phyloP scores from a whole-genome alignment of 2,888 invertebrate species.

The Troides helena region DNA sequence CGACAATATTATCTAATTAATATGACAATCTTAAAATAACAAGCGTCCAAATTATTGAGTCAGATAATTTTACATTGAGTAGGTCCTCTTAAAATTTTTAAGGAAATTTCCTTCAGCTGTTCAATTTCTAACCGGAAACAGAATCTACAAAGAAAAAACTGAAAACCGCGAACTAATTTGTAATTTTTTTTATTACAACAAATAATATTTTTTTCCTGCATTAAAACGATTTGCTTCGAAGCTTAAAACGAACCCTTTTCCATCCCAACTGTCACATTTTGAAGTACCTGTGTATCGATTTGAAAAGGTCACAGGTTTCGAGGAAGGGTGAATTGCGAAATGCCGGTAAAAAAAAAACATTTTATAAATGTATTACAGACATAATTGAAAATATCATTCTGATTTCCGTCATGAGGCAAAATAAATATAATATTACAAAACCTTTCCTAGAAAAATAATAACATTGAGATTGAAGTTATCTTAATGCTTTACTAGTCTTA shows the following conservation, averaged over 20 bases:
- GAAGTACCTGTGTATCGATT: constrained; percentile 45
- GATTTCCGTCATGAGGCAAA: not conserved
- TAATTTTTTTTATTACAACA: not conserved
- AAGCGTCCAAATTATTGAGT: no score
- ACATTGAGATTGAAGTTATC: not conserved
- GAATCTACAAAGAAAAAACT: no score
- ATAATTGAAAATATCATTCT: not conserved
- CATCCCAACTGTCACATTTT: constrained; percentile 44
- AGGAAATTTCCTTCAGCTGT: no score
- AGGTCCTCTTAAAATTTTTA: no score
- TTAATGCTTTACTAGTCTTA: not conserved
- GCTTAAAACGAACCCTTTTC: constrained; percentile 43
- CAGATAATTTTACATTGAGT: no score
- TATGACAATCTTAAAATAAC: no score
- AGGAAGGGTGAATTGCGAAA: constrained; percentile 31
- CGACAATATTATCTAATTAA: no score
- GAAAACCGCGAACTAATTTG: not conserved
- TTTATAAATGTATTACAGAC: not conserved
- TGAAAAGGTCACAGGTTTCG: constrained; percentile 38
- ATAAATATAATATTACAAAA: not conserved
- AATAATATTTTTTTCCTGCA: not conserved
- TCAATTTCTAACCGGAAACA: no score
- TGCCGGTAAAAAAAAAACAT: constrained; percentile 25
- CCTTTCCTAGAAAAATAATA: not conserved
- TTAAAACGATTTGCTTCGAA: constrained; percentile 9